phyloP scores from a whole-genome alignment of 1,140 invertebrate species.

The Drosophila albomicans region DNA sequence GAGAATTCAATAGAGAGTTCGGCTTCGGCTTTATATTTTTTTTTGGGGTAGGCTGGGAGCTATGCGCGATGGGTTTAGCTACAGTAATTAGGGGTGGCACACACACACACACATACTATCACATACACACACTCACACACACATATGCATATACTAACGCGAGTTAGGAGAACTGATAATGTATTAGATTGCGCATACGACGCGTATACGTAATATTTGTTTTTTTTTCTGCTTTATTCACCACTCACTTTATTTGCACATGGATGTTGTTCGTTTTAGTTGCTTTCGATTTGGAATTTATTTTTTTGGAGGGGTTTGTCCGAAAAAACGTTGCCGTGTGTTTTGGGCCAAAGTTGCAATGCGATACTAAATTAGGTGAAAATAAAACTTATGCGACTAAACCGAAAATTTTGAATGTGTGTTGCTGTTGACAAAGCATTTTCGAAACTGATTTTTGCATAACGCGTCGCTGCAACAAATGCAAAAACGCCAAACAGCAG shows the following conservation, averaged over 20 bases:
- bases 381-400: slow-evolving; percentile 82
- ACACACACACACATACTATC: slow-evolving; percentile 17
- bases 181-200: slow-evolving; percentile 28
- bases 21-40: neutral
- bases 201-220: slow-evolving; percentile 37
- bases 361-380: slow-evolving; percentile 62
- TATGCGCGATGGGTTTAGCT: slow-evolving; percentile 39
- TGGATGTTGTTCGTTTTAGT: neutral
- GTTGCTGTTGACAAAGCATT: slow-evolving; percentile 83
- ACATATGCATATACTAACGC: slow-evolving; percentile 2
- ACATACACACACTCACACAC: slow-evolving; percentile 2
- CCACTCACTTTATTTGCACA: slow-evolving; percentile 57
- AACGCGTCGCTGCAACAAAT: slow-evolving; percentile 50
- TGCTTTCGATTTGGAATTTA: neutral
- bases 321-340: slow-evolving; percentile 52
- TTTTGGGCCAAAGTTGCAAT: slow-evolving; percentile 58
- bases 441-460: slow-evolving; percentile 79
- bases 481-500: slow-evolving; percentile 42
- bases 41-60: slow-evolving; percentile 3
- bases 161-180: slow-evolving; percentile 28
- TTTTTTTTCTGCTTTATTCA: neutral
- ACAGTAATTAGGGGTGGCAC: slow-evolving; percentile 69
- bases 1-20: slow-evolving; percentile 24
- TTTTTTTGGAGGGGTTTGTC: slow-evolving; percentile 9
- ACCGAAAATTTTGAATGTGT: slow-evolving; percentile 82